Percentiles rank a stretch among this genome's conserved stretches.
phyloP scores from a whole-genome alignment of 2,113 vertebrate species.

The Lepisosteus osseus region DNA sequence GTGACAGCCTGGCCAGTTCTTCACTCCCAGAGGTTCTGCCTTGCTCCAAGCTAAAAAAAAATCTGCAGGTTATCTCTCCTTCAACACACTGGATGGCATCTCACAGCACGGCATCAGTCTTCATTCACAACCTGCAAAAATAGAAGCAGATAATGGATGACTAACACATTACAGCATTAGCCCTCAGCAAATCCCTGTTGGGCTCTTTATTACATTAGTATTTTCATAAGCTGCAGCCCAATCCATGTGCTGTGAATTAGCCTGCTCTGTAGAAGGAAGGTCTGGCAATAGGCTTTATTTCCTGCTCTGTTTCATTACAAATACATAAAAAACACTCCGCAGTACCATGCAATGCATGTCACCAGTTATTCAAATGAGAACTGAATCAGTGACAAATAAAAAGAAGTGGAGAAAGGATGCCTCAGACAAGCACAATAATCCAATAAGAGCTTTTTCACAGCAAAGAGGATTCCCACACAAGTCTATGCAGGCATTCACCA shows the following conservation, averaged over 20 bases:
- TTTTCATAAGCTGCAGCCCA: constrained; percentile 47
- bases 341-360: constrained; percentile 15
- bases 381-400: constrained; percentile 22
- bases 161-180: constrained; percentile 57
- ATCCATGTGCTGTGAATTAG: constrained; percentile 33
- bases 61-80: constrained; percentile 31
- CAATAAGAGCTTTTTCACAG: constrained; percentile 25
- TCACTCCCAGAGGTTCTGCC: constrained; percentile 24
- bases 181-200: constrained; percentile 55
- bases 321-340: background rate
- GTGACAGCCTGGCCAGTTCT: constrained; percentile 24
- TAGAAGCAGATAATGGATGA: constrained; percentile 65
- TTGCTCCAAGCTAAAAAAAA: constrained; percentile 30
- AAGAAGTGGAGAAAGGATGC: constrained; percentile 7
- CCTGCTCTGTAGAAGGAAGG: constrained; percentile 15
- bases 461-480: constrained; percentile 26
- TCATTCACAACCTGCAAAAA: constrained; percentile 70
- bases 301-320: constrained; percentile 8
- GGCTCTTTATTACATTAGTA: constrained; percentile 39
- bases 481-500: constrained; percentile 9
- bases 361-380: constrained; percentile 32
- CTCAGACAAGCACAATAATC: constrained; percentile 25
- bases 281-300: constrained; percentile 4
- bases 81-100: constrained; percentile 40
- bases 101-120: constrained; percentile 47